Base-by-base conservation (phyloP, 1,140 invertebrate genomes). In the Micrasema longulum region DNA sequence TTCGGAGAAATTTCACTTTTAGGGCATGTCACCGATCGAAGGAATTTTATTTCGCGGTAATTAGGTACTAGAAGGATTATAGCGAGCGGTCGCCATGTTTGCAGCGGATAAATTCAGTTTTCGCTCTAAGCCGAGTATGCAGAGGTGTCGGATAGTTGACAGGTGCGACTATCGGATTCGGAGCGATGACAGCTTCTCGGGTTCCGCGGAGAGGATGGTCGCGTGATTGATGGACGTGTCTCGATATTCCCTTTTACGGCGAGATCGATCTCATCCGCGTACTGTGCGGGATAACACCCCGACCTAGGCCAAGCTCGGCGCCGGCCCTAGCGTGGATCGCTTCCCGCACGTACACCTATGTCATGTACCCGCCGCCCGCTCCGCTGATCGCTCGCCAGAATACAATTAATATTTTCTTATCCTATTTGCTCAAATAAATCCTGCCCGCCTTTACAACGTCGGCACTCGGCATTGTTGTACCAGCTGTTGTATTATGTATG, bases 41-140 rank as follows among this genome's bases (percentile, higher is more conserved):
- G 81, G 83, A 82, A 84, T 80, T 81, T 83, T 82, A 84, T 81
- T 83, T 82, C 80, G 80, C 80, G 80, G 81, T 76, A 81, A 83
- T 82, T 79, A 78, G 77, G 80, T 79, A 43, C 77, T 79, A 77
- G 78, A 80, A 81, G 81, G 83, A 83, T 80, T 82, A 81, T 81
- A 83, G 82, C 80, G 82, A 82, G 82, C 83, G 82, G 82, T 83
- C 83, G 83, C 83, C 83, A 85, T 85, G 82, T 85, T 84, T 85
- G 83, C 67, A 69, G 38, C 55, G 38, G 67, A 69, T 68, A 55
- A 31, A 55, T 43, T 31, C 48, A 52, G 48, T 53, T 55, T 57
- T 69, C 53, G 53, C 67, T 38, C 60, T 50, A 41, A 38, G 16
- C 47, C 48, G 9, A 26, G 31, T 7, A 23, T 18, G 41, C 20